phyloP scores from a whole-genome alignment of 2,797 vertebrate species.

The Nasua narica region DNA sequence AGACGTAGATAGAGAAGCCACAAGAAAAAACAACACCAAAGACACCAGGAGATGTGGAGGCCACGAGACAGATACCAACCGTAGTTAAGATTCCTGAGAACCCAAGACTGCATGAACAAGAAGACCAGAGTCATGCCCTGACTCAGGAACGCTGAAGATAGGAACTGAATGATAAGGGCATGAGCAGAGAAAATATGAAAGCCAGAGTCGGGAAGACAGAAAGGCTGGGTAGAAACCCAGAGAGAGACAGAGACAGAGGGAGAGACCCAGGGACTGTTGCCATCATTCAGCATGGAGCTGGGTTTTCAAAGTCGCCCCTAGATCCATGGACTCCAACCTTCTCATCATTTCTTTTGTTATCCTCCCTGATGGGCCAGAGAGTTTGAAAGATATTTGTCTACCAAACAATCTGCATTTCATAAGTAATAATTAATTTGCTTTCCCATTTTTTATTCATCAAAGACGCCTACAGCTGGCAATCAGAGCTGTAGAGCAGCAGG shows the following conservation, averaged over 20 bases:
- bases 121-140: not conserved
- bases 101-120: not conserved
- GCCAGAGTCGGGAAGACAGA: not conserved
- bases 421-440: conserved; percentile 63
- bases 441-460: conserved; percentile 74
- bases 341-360: not conserved
- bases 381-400: conserved; percentile 65
- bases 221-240: not conserved
- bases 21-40: not conserved
- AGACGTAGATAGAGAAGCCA: not conserved
- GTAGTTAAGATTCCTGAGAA: not conserved
- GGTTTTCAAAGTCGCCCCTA: not conserved
- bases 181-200: not conserved
- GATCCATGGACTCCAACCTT: not conserved
- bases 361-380: conserved; percentile 1
- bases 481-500: conserved; percentile 47
- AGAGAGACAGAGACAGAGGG: not conserved
- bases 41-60: not conserved
- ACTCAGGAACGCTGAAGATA: not conserved
- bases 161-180: not conserved
- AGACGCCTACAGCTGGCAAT: conserved; percentile 52
- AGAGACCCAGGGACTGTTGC: not conserved
- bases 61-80: not conserved
- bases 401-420: conserved; percentile 67
- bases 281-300: not conserved